Evolutionary conservation across 2,113 vertebrate species (phyloP).

Genomic region (Rhineura floridana): DNA sequence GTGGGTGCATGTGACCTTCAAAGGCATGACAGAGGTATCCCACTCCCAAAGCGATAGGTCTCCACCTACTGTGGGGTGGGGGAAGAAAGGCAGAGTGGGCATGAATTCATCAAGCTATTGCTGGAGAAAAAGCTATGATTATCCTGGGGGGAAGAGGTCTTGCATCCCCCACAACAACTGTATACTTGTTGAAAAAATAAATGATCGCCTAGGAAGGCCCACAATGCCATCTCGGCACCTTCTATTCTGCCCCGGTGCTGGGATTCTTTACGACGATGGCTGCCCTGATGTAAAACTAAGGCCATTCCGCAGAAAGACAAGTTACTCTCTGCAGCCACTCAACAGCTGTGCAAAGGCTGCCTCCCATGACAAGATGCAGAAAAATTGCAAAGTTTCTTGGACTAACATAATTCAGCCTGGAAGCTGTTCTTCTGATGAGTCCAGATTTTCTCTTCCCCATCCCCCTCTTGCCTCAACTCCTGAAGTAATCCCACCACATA

Average conservation of each 20-base stretch:
- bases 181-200: neutral
- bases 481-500: constrained; percentile 33
- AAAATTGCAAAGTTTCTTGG: constrained; percentile 72
- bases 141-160: neutral
- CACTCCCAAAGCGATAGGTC: too few species aligned
- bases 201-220: neutral
- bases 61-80: too few species aligned
- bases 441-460: constrained; percentile 60
- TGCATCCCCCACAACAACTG: neutral
- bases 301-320: constrained; percentile 45
- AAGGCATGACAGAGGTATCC: too few species aligned
- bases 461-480: constrained; percentile 26
- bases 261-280: constrained; percentile 45
- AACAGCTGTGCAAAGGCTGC: constrained; percentile 69
- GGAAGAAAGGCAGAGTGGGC: too few species aligned
- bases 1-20: too few species aligned
- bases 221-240: neutral
- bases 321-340: constrained; percentile 63
- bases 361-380: constrained; percentile 75
- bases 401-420: constrained; percentile 68
- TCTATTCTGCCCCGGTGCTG: constrained; percentile 47
- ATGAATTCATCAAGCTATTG: too few species aligned
- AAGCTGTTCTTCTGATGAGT: constrained; percentile 60
- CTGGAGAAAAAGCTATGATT: too few species aligned
- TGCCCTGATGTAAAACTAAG: constrained; percentile 46